These are phyloP conservation scores for Peucedramus taeniatus DNA, from an alignment of 2,113 vertebrate species.

Conservation along the genomic window DNA sequence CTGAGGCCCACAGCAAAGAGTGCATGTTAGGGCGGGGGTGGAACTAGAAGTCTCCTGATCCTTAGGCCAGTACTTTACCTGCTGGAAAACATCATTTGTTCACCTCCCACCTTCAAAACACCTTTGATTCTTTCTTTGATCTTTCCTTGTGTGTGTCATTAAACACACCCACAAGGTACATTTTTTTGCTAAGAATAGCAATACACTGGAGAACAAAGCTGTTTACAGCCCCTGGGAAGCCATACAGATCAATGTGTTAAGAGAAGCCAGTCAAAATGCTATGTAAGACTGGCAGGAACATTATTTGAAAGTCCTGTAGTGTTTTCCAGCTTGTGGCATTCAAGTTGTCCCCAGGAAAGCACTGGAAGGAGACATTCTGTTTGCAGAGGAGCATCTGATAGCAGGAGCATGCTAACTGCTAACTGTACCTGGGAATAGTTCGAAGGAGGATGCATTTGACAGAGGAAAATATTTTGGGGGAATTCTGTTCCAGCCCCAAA, in stretches of 20 bases:
- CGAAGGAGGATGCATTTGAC: not conserved
- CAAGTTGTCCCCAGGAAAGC: not conserved
- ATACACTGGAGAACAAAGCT: not conserved
- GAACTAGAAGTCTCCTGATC: not conserved
- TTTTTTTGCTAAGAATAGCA: not conserved
- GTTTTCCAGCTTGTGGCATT: not conserved
- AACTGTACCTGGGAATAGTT: not conserved
- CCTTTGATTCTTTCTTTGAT: not conserved
- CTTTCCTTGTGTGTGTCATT: not conserved
- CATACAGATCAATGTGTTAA: not conserved
- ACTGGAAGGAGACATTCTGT: not conserved
- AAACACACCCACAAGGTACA: not conserved
- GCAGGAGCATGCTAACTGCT: not conserved
- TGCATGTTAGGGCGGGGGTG: not conserved
- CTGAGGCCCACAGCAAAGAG: not conserved
- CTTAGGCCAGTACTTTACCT: not conserved
- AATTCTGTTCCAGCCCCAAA: not conserved
- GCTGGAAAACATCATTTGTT: not conserved
- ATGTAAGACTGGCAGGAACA: not conserved
- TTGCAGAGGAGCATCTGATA: not conserved
- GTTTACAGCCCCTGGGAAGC: not conserved
- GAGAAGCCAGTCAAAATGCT: not conserved
- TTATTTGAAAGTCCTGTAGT: not conserved
- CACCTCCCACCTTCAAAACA: not conserved
- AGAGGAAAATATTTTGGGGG: not conserved